Evolutionary conservation across 2,113 vertebrate genomes (phyloP).

Genomic region (Balaeniceps rex): DNA sequence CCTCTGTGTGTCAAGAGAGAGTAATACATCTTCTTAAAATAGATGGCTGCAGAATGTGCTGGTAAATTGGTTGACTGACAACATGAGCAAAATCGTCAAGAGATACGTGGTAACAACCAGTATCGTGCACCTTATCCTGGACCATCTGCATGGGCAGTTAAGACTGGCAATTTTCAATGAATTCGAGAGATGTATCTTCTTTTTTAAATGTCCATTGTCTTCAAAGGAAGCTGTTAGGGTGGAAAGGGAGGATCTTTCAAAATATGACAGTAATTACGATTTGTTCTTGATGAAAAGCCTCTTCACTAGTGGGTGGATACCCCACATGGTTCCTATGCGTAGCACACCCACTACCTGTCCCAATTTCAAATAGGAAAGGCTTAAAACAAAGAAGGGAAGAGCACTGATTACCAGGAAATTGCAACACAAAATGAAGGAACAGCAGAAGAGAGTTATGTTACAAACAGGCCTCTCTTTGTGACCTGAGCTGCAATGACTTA

Average conservation of each 20-base stretch:
- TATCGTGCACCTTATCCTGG: neutral
- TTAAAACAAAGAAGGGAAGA: slow-evolving; percentile 58
- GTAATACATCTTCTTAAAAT: slow-evolving; percentile 40
- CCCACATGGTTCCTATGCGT: neutral
- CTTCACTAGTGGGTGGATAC: slow-evolving; percentile 1
- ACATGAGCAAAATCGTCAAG: neutral
- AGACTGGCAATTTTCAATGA: neutral
- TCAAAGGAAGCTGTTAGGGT: slow-evolving; percentile 2
- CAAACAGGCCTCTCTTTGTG: neutral
- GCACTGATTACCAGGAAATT: slow-evolving; percentile 50
- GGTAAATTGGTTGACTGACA: neutral
- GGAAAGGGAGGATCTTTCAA: slow-evolving; percentile 17
- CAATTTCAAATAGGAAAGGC: slow-evolving; percentile 23
- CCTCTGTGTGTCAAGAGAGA: slow-evolving; percentile 43
- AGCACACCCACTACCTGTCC: slow-evolving; percentile 33
- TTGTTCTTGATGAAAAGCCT: slow-evolving; percentile 15
- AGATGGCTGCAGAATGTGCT: neutral
- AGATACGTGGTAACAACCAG: neutral
- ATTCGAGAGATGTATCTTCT: neutral
- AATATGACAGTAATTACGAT: neutral
- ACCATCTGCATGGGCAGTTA: neutral
- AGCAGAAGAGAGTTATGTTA: neutral
- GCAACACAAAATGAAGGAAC: neutral
- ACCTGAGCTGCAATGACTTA: neutral
- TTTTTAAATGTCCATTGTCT: neutral